These are phyloP conservation scores for Leptopilina clavipes DNA, from an alignment of 1,140 invertebrate genomes.

Conservation along the genomic window DNA sequence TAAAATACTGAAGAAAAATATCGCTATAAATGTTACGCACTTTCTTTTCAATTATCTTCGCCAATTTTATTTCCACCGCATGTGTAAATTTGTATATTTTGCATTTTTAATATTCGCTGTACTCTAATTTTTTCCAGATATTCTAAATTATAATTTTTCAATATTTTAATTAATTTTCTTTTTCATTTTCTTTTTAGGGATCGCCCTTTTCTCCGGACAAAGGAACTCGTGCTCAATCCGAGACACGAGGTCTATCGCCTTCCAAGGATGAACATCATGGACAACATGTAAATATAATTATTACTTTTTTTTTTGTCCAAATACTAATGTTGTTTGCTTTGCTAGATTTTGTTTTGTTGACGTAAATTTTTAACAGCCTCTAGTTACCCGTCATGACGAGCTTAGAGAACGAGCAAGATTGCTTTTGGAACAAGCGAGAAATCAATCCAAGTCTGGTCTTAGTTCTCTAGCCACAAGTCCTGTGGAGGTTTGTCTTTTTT, in stretches of 20 bases:
- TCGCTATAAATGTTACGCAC: neutral
- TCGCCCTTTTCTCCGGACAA: slow-evolving; percentile 59
- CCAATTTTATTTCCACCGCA: neutral
- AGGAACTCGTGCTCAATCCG: slow-evolving; percentile 66
- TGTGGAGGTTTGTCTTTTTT: slow-evolving; percentile 69
- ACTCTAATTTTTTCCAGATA: too few relatives aligned
- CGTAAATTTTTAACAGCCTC: slow-evolving; percentile 76
- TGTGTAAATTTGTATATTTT: neutral
- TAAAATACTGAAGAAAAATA: neutral
- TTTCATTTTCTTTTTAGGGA: slow-evolving; percentile 13
- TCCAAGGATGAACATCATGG: slow-evolving; percentile 64
- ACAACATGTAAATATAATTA: slow-evolving; percentile 69
- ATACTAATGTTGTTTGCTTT: slow-evolving; percentile 23
- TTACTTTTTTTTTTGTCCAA: slow-evolving; percentile 36
- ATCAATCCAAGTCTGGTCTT: slow-evolving; percentile 77
- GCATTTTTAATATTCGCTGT: neutral
- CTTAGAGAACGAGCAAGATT: slow-evolving; percentile 92
- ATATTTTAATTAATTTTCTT: slow-evolving; percentile 17
- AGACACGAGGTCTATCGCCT: slow-evolving; percentile 67
- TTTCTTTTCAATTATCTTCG: neutral
- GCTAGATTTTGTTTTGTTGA: slow-evolving; percentile 42
- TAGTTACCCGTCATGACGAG: slow-evolving; percentile 87
- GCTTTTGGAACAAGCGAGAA: slow-evolving; percentile 90
- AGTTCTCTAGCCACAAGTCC: slow-evolving; percentile 70
- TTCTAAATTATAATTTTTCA: too few relatives aligned